phyloP scores from a whole-genome alignment of 2,113 vertebrate genomes.

The Haliaeetus leucogaster region DNA sequence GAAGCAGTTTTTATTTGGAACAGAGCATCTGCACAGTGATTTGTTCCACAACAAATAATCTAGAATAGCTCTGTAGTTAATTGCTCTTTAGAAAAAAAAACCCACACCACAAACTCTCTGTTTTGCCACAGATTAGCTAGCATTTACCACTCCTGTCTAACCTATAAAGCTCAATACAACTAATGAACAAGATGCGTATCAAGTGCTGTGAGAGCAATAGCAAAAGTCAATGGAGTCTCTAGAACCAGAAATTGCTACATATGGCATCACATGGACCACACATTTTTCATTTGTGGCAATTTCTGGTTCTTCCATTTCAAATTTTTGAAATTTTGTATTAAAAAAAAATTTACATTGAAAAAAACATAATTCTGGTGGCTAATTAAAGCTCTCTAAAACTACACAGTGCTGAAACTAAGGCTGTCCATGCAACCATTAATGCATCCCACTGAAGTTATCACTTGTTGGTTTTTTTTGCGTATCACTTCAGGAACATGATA shows the following conservation, averaged over 20 bases:
- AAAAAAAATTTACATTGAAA: background rate
- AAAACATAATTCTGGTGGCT: background rate
- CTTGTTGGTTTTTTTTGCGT: fast-evolving
- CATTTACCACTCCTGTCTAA: background rate
- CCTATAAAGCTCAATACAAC: background rate
- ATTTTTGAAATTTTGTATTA: background rate
- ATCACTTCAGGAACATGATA: background rate
- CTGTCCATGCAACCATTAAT: background rate
- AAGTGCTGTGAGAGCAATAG: background rate
- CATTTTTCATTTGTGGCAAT: background rate
- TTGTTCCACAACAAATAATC: background rate
- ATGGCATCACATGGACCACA: background rate
- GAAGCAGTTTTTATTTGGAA: background rate
- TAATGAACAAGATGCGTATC: background rate
- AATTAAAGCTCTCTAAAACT: background rate
- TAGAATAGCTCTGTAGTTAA: background rate
- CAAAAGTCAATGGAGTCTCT: background rate
- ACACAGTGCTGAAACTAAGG: background rate
- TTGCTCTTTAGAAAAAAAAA: background rate
- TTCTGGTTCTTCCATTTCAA: background rate
- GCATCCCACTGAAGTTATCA: background rate
- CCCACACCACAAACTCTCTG: background rate
- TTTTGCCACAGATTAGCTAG: background rate
- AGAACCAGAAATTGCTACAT: background rate
- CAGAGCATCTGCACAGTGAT: background rate